phyloP scores from a whole-genome alignment of 1,140 invertebrate genomes.

The Neodiprion virginianus region DNA sequence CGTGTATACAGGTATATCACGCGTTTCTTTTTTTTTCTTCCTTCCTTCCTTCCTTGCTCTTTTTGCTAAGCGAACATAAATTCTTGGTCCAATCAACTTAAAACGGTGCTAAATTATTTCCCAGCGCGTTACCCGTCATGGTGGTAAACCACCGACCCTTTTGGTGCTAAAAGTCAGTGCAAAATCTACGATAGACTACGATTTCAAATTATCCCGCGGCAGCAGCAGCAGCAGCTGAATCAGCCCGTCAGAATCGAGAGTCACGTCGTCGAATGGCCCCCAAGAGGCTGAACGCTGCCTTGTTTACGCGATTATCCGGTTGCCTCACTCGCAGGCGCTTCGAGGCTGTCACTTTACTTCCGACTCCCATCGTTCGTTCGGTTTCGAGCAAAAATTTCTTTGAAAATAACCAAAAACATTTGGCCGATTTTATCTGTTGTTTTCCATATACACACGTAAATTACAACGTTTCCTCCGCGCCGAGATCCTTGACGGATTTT shows the following conservation, averaged over 20 bases:
- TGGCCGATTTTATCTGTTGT: no score
- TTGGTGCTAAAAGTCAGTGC: background rate
- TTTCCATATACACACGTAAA: no score
- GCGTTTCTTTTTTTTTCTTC: background rate
- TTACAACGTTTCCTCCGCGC: no score
- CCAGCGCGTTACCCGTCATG: background rate
- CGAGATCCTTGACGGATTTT: no score
- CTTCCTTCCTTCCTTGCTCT: background rate
- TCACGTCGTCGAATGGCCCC: background rate
- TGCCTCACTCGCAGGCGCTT: background rate
- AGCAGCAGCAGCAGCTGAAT: background rate
- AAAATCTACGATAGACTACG: slow-evolving; percentile 2
- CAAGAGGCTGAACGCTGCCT: background rate
- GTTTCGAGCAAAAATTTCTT: no score
- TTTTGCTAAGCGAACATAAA: background rate
- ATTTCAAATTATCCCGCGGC: background rate
- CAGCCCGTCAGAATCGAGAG: background rate
- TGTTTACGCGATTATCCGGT: background rate
- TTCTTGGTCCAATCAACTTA: slow-evolving; percentile 16
- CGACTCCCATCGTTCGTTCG: no score
- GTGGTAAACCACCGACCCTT: background rate
- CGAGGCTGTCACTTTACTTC: no score
- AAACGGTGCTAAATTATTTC: slow-evolving; percentile 16
- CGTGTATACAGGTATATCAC: background rate
- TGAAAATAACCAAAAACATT: no score